A percentile compares a stretch with the other conserved stretches of the same genome.
These are phyloP conservation scores for Falco berigora DNA, from an alignment of 2,797 vertebrate genomes.

Conservation along the genomic window DNA sequence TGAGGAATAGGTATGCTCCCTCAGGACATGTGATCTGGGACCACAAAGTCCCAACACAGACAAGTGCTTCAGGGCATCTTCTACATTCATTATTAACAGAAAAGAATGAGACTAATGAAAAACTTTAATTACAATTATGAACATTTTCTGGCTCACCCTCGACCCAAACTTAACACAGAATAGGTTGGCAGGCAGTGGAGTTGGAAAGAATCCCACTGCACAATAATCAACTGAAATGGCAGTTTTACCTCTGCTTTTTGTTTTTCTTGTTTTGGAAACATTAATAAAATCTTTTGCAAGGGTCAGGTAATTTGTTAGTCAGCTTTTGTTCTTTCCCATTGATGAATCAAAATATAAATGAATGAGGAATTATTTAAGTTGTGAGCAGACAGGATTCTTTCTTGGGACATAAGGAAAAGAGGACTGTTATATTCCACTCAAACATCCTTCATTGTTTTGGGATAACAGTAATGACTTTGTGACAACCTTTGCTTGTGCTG, in stretches of 20 bases:
- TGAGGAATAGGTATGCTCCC: background rate
- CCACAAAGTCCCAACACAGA: background rate
- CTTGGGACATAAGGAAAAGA: background rate
- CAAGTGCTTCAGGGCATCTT: background rate
- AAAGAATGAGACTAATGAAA: background rate
- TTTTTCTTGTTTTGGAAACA: background rate
- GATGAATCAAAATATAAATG: background rate
- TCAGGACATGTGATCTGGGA: background rate
- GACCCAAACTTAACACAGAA: background rate
- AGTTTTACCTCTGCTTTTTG: background rate
- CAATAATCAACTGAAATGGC: background rate
- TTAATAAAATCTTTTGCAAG: background rate
- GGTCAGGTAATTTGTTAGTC: background rate
- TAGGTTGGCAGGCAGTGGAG: background rate
- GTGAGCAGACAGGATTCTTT: background rate
- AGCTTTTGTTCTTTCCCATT: background rate
- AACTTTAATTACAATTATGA: background rate
- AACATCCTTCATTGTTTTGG: background rate
- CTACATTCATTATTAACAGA: constrained; percentile 6
- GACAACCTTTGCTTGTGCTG: background rate
- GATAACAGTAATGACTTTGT: background rate
- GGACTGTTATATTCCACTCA: background rate
- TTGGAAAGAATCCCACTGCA: background rate
- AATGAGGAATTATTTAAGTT: background rate
- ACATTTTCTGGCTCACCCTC: background rate